These are phyloP conservation scores for Eupithecia tripunctaria DNA, from an alignment of 2,888 invertebrate species.

Conservation along the genomic window DNA sequence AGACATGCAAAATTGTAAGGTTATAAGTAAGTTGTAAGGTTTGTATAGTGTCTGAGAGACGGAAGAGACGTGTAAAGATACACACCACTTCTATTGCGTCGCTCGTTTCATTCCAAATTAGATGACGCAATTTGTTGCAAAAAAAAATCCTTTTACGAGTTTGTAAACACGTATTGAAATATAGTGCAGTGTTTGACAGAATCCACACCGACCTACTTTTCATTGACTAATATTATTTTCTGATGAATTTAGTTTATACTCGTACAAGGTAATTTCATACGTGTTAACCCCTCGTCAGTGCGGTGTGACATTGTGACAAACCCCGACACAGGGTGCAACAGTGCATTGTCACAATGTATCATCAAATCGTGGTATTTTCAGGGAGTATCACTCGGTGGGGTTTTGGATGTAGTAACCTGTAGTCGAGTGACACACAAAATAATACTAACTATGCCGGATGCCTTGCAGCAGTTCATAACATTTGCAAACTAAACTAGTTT, in stretches of 20 bases:
- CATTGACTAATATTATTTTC: not conserved
- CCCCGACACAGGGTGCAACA: no score
- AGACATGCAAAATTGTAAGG: no score
- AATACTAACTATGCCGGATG: not conserved
- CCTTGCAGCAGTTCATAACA: slow-evolving; percentile 11
- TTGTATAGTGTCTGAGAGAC: not conserved
- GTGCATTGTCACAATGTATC: no score
- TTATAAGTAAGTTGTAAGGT: no score
- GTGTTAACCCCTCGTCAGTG: not conserved
- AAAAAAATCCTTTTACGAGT: not conserved
- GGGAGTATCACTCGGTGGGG: no score
- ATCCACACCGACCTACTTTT: not conserved
- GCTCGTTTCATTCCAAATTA: no score
- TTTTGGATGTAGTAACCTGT: not conserved
- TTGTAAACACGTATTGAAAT: not conserved
- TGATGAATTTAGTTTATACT: not conserved
- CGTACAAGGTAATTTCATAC: not conserved
- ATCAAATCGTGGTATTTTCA: no score
- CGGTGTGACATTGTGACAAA: no score
- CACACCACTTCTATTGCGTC: no score
- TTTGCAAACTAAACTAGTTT: slow-evolving; percentile 30
- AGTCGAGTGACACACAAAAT: not conserved
- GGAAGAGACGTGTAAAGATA: not conserved
- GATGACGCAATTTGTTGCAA: not conserved
- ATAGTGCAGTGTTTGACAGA: not conserved